Percentiles rank a stretch among this genome's conserved stretches.
phyloP scores from a whole-genome alignment of 2,888 invertebrate species.

The Microdon myrmicae region DNA sequence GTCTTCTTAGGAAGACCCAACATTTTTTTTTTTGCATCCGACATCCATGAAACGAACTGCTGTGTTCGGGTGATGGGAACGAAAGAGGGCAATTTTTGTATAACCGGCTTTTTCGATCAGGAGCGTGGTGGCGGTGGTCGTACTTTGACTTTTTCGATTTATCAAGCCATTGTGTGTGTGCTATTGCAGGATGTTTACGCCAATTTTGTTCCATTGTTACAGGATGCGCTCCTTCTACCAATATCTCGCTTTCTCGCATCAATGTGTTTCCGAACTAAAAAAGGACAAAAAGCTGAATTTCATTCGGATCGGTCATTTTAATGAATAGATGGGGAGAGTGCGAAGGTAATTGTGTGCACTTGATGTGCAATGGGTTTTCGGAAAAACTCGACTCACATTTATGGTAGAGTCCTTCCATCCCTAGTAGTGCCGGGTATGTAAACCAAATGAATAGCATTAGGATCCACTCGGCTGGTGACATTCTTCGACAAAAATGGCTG shows the following conservation, averaged over 20 bases:
- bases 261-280: conserved; percentile 11
- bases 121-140: too few relatives aligned
- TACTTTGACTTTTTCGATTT: conserved; percentile 45
- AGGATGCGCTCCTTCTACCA: conserved; percentile 37
- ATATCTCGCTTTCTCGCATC: conserved; percentile 20
- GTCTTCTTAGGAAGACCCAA: too few relatives aligned
- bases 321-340: conserved; percentile 47
- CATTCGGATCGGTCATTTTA: conserved; percentile 49
- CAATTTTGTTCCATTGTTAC: conserved; percentile 48
- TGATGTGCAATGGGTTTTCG: conserved; percentile 1
- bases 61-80: too few relatives aligned
- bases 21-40: too few relatives aligned
- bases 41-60: too few relatives aligned
- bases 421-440: background rate
- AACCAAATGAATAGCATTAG: conserved; percentile 3
- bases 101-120: too few relatives aligned
- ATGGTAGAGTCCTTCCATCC: background rate
- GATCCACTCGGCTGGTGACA: conserved; percentile 29
- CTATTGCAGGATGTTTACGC: conserved; percentile 48
- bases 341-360: conserved; percentile 18
- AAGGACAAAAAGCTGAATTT: too few relatives aligned
- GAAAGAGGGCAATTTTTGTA: too few relatives aligned
- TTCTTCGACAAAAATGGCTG: conserved; percentile 43
- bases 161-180: conserved; percentile 46
- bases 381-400: background rate